These are phyloP conservation scores for Ophion ventricosus DNA, from an alignment of 2,888 invertebrate species.

Conservation along the genomic window DNA sequence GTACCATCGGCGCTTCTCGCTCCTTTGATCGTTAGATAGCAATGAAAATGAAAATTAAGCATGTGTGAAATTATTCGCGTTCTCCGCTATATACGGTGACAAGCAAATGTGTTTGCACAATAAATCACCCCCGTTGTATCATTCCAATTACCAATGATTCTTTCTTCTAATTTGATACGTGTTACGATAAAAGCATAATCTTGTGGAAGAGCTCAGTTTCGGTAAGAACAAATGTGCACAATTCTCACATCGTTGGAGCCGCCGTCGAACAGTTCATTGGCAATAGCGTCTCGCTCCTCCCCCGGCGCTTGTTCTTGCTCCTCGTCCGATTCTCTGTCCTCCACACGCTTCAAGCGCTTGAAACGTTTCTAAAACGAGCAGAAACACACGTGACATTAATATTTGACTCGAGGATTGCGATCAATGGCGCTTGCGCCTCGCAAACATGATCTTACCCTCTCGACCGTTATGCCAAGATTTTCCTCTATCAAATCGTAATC, in stretches of 20 bases:
- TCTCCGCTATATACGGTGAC: background rate
- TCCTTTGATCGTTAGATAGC: slow-evolving; percentile 71
- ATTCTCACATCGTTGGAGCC: slow-evolving; percentile 91
- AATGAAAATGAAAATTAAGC: slow-evolving; percentile 62
- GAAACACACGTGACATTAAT: background rate
- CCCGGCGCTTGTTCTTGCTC: slow-evolving; percentile 90
- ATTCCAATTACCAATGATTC: background rate
- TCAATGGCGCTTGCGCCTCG: background rate
- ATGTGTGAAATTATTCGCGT: slow-evolving; percentile 1
- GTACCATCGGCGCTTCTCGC: slow-evolving; percentile 73
- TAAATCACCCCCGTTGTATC: background rate
- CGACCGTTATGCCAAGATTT: slow-evolving; percentile 96
- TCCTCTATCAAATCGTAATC: slow-evolving; percentile 98
- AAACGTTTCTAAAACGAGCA: slow-evolving; percentile 90
- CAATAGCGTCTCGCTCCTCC: slow-evolving; percentile 93
- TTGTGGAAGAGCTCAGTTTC: background rate
- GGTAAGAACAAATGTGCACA: background rate
- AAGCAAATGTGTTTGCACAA: background rate
- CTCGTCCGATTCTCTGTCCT: slow-evolving; percentile 96
- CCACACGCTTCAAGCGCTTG: slow-evolving; percentile 92
- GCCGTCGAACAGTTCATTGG: slow-evolving; percentile 92
- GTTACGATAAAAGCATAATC: background rate
- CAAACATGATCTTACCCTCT: slow-evolving; percentile 86
- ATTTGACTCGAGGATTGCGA: slow-evolving; percentile 79
- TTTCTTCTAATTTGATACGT: background rate